These are phyloP conservation scores for Hippocampus kuda DNA, from an alignment of 2,797 vertebrate species.

Conservation along the genomic window DNA sequence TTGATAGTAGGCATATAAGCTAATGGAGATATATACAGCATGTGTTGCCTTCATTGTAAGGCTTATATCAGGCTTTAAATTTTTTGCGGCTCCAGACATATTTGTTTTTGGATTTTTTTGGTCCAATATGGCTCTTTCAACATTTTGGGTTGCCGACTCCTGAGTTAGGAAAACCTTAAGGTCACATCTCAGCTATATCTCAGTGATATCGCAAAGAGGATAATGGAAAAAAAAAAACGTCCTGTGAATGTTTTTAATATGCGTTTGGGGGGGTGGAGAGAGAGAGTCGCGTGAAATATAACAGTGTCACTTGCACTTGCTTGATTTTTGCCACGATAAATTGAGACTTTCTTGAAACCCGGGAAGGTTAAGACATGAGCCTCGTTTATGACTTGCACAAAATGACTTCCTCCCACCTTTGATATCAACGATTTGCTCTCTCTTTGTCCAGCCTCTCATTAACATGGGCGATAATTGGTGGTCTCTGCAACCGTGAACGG, in stretches of 20 bases:
- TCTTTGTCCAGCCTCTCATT: slow-evolving; percentile 10
- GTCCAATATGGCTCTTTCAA: too few species aligned
- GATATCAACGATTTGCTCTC: not conserved
- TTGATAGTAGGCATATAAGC: too few species aligned
- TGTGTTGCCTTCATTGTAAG: too few species aligned
- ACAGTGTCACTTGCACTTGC: not conserved
- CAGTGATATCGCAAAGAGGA: not conserved
- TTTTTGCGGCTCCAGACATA: too few species aligned
- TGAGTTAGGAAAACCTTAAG: too few species aligned
- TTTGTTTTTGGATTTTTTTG: too few species aligned
- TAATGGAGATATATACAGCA: too few species aligned
- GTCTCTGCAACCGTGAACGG: slow-evolving; percentile 12
- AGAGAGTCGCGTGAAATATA: not conserved
- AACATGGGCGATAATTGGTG: slow-evolving; percentile 18
- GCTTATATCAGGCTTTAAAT: too few species aligned
- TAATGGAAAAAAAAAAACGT: not conserved
- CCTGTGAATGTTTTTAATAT: not conserved
- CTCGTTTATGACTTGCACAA: not conserved
- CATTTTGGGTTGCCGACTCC: too few species aligned
- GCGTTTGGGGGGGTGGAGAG: not conserved
- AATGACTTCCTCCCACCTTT: not conserved
- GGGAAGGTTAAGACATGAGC: not conserved
- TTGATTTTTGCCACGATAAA: not conserved
- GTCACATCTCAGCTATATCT: too few species aligned
- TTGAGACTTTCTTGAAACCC: not conserved